Conservation (phyloP, 2,888 invertebrate species). For the Fissipunctia ypsillon region DNA sequence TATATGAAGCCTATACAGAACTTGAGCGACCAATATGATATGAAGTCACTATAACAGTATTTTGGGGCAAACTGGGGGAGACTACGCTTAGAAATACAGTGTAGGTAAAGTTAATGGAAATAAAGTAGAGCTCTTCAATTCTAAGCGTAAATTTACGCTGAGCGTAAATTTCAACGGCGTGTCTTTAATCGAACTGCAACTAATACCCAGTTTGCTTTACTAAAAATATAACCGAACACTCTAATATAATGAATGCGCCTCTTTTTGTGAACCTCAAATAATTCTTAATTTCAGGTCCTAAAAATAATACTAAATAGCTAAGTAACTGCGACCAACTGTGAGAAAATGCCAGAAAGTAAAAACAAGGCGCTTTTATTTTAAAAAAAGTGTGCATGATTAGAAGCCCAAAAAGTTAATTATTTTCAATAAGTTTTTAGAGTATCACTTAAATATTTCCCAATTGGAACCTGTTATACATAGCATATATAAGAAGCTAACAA, state of each 20-base stretch:
- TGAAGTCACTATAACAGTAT: conserved; percentile 22
- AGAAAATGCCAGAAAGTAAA: not conserved
- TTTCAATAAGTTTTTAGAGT: not conserved
- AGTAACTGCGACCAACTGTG: not conserved
- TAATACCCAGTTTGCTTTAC: not conserved
- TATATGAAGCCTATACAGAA: conserved; percentile 32
- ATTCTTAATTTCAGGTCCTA: too few species aligned
- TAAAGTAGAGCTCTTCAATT: not conserved
- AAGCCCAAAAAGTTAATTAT: not conserved
- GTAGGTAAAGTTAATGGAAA: not conserved
- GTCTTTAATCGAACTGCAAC: not conserved
- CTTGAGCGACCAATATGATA: conserved; percentile 19
- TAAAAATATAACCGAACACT: not conserved
- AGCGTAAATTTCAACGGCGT: too few species aligned
- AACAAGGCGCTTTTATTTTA: too few species aligned
- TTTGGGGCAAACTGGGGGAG: not conserved
- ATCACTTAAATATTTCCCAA: not conserved
- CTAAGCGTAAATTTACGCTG: too few species aligned
- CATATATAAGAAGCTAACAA: not conserved
- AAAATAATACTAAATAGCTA: not conserved
- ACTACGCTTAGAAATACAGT: not conserved
- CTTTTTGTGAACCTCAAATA: not conserved
- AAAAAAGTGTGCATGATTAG: too few species aligned
- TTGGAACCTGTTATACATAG: not conserved
- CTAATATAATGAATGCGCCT: too few species aligned